Evolutionary conservation across 2,888 invertebrate genomes (phyloP).

Genomic region (Drosophila paracracens): DNA sequence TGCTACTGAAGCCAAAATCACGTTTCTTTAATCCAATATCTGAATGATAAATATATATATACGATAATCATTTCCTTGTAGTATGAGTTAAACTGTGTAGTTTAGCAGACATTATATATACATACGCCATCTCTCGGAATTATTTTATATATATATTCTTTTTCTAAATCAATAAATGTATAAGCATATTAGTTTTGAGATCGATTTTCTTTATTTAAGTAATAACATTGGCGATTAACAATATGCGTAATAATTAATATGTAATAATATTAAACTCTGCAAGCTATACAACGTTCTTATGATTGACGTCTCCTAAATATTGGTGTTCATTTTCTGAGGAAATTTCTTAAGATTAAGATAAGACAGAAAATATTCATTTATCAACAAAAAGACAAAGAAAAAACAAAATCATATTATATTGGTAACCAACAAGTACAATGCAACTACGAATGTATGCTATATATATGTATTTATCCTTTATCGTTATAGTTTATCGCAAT

Average conservation of each 20-base stretch:
- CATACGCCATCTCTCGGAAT: background rate
- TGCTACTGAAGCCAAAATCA: constrained; percentile 17
- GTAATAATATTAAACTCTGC: constrained; percentile 41
- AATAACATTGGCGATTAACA: constrained; percentile 74
- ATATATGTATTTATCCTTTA: constrained; percentile 28
- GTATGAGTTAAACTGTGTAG: background rate
- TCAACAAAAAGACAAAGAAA: constrained; percentile 31
- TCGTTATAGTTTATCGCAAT: constrained; percentile 18
- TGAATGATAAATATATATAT: background rate
- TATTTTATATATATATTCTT: background rate
- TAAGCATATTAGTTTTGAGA: constrained; percentile 20
- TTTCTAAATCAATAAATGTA: background rate
- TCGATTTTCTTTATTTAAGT: constrained; percentile 47
- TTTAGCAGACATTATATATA: background rate
- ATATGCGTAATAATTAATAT: constrained; percentile 56
- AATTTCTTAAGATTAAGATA: constrained; percentile 57
- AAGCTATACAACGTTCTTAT: constrained; percentile 49
- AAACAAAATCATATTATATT: constrained; percentile 19
- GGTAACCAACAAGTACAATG: constrained; percentile 32
- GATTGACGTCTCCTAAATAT: constrained; percentile 39
- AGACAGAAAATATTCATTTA: constrained; percentile 48
- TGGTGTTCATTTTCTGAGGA: constrained; percentile 53
- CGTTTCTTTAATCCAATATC: background rate
- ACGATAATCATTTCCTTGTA: background rate
- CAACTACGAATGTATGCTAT: constrained; percentile 40